These are phyloP conservation scores for Polyploca ridens DNA, from an alignment of 2,888 invertebrate species.

Conservation along the genomic window DNA sequence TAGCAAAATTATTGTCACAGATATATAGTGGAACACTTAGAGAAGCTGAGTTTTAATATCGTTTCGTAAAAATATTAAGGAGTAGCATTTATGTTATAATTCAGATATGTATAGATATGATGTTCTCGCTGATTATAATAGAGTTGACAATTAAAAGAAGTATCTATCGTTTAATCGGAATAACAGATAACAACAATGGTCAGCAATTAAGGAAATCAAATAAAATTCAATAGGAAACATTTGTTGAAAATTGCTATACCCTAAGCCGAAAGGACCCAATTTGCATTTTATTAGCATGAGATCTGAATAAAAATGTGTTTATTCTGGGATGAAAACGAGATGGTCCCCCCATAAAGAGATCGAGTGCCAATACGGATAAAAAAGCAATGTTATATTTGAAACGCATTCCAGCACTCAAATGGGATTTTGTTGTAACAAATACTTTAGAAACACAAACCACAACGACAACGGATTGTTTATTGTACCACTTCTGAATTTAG, in stretches of 20 bases:
- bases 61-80: too few species aligned
- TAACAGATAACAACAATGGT: conserved; percentile 48
- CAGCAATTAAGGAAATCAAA: conserved; percentile 72
- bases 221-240: conserved; percentile 78
- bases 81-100: conserved; percentile 18
- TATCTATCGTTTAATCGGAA: conserved; percentile 39
- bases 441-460: conserved; percentile 11
- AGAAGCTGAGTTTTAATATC: not conserved
- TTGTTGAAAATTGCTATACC: conserved; percentile 76
- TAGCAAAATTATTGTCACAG: not conserved
- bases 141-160: conserved; percentile 19
- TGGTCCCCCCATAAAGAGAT: conserved; percentile 66
- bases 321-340: conserved; percentile 73
- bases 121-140: too few species aligned
- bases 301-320: conserved; percentile 80
- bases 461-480: conserved; percentile 7
- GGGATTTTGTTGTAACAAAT: conserved; percentile 45
- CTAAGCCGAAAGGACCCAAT: conserved; percentile 75
- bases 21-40: not conserved
- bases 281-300: conserved; percentile 81
- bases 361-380: conserved; percentile 66
- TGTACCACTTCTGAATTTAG: conserved; percentile 1
- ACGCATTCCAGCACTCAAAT: conserved; percentile 56
- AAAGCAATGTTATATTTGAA: conserved; percentile 56
- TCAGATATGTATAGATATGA: not conserved